Evolutionary conservation across 2,797 vertebrate genomes (phyloP).

Genomic region (Lophotriccus pileatus): DNA sequence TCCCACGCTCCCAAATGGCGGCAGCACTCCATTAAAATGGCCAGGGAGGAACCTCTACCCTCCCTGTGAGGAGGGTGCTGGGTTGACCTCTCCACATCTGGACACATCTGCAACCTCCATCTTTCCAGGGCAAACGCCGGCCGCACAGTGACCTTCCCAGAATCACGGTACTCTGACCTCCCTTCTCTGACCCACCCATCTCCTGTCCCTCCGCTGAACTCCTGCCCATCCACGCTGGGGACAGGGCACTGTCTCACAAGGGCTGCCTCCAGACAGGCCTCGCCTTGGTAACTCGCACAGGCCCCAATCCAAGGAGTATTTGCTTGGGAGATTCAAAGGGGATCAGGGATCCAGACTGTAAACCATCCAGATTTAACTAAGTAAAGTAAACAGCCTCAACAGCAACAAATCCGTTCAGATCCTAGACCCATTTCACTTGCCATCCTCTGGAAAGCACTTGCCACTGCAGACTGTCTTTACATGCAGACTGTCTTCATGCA

Average conservation of each 20-base stretch:
- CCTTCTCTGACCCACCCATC: background rate
- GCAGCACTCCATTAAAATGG: background rate
- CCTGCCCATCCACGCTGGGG: background rate
- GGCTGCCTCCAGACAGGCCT: background rate
- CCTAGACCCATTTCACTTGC: background rate
- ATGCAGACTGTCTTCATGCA: accelerated
- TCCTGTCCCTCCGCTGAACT: background rate
- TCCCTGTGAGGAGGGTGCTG: background rate
- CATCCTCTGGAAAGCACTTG: background rate
- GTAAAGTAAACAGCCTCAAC: background rate
- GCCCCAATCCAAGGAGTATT: background rate
- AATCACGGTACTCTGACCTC: background rate
- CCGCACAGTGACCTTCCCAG: background rate
- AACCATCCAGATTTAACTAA: background rate
- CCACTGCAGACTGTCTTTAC: background rate
- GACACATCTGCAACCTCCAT: background rate
- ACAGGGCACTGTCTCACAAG: background rate
- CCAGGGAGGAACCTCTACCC: background rate
- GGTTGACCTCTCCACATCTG: conserved; percentile 32
- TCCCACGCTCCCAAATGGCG: background rate
- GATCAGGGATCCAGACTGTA: background rate
- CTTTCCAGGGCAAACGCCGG: background rate
- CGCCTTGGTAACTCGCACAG: background rate
- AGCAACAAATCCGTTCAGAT: background rate
- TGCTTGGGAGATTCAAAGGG: accelerated